phyloP scores from a whole-genome alignment of 2,888 invertebrate species.

The Slavum lentiscoides region DNA sequence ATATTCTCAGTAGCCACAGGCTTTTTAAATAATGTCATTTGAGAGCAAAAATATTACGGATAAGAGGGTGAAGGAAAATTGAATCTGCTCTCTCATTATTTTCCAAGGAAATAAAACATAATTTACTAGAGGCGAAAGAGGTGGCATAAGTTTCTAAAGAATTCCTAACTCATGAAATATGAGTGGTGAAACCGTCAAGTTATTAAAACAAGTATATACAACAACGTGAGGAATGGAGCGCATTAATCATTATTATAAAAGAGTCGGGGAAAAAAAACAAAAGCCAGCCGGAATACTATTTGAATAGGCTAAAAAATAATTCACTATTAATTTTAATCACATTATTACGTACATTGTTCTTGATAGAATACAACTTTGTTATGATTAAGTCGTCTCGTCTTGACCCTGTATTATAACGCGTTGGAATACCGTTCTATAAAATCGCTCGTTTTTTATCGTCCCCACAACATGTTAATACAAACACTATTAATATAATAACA shows the following conservation, averaged over 20 bases:
- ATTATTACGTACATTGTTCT: constrained; percentile 19
- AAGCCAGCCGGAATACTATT: constrained; percentile 35
- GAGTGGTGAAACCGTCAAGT: constrained; percentile 35
- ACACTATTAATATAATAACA: background rate
- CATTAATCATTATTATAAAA: constrained; percentile 51
- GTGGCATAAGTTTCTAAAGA: constrained; percentile 35
- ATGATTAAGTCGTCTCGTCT: constrained; percentile 26
- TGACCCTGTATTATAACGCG: background rate
- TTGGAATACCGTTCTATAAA: background rate
- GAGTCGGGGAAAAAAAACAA: constrained; percentile 36
- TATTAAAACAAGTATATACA: constrained; percentile 44
- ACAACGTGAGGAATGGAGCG: constrained; percentile 29
- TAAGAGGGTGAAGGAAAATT: constrained; percentile 20
- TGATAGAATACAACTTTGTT: constrained; percentile 14
- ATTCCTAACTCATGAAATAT: constrained; percentile 45
- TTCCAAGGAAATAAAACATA: constrained; percentile 38
- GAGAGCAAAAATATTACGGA: constrained; percentile 16
- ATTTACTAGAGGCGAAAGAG: constrained; percentile 32
- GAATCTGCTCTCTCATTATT: constrained; percentile 45
- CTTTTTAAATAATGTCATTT: constrained; percentile 27
- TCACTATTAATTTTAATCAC: constrained; percentile 45
- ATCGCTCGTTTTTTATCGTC: background rate
- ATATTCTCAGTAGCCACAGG: background rate
- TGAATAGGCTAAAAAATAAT: constrained; percentile 28
- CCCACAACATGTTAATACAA: background rate